A percentile compares a stretch with the other conserved stretches of the same genome.
These are phyloP conservation scores for Cladopsammia gracilis DNA, from an alignment of 64 coral and sea anemone species.

Conservation along the genomic window DNA sequence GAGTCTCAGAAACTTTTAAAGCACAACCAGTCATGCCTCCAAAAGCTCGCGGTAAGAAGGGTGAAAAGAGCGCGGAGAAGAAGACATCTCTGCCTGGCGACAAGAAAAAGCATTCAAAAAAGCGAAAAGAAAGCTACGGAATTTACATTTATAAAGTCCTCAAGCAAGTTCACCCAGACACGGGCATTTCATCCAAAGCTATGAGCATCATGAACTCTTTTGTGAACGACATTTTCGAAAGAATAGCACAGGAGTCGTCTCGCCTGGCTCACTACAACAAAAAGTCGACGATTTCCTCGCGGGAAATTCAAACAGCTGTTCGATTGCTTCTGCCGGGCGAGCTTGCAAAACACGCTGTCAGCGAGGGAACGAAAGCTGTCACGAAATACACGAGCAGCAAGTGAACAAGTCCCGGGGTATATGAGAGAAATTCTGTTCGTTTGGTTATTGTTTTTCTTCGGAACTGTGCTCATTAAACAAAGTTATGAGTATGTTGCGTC, in stretches of 20 bases:
- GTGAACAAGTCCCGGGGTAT: background rate
- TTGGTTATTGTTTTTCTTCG: background rate
- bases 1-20: too few relatives aligned
- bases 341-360: slow-evolving; percentile 73
- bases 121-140: slow-evolving; percentile 56
- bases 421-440: background rate
- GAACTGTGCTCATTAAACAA: background rate
- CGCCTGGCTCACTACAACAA: slow-evolving; percentile 73
- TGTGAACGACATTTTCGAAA: slow-evolving; percentile 73
- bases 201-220: slow-evolving; percentile 82
- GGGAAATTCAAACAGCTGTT: slow-evolving; percentile 75
- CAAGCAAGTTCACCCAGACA: slow-evolving; percentile 72
- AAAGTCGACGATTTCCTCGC: slow-evolving; percentile 61
- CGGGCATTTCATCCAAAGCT: slow-evolving; percentile 70
- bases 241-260: slow-evolving; percentile 49
- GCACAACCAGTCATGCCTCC: slow-evolving; percentile 13
- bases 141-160: slow-evolving; percentile 78
- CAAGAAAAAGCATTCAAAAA: slow-evolving; percentile 49
- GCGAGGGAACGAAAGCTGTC: slow-evolving; percentile 74
- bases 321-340: slow-evolving; percentile 68
- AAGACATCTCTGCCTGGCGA: slow-evolving; percentile 30
- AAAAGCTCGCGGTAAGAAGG: slow-evolving; percentile 12
- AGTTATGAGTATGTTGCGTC: too few relatives aligned
- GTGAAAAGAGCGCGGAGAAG: slow-evolving; percentile 2
- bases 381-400: slow-evolving; percentile 76